phyloP scores from a whole-genome alignment of 2,888 invertebrate genomes.

The Drosophila fulvimacula region DNA sequence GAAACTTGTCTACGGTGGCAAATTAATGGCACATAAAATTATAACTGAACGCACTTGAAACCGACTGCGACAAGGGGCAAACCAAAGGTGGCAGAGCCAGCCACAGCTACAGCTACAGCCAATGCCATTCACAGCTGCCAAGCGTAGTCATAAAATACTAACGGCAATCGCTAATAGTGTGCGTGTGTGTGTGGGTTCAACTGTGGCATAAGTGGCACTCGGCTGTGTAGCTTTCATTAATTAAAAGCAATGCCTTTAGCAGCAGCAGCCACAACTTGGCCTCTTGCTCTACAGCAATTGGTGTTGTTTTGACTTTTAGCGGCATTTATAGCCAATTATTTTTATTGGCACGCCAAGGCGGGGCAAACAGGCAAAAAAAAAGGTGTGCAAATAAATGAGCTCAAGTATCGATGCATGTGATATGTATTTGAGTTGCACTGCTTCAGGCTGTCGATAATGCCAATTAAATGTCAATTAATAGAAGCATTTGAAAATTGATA shows the following conservation, averaged over 20 bases:
- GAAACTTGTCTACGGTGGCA: constrained; percentile 60
- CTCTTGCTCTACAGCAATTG: constrained; percentile 37
- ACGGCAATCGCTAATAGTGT: constrained; percentile 33
- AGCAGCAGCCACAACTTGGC: constrained; percentile 7
- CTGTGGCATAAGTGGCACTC: constrained; percentile 37
- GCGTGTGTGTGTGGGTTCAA: constrained; percentile 14
- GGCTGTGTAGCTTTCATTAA: constrained; percentile 60
- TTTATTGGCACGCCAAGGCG: constrained; percentile 56
- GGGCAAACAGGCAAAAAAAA: neutral
- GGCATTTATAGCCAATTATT: constrained; percentile 79
- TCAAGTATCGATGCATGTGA: constrained; percentile 58
- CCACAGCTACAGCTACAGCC: constrained; percentile 13
- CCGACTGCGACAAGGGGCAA: constrained; percentile 42
- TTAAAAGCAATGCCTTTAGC: constrained; percentile 63
- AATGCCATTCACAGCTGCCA: constrained; percentile 54
- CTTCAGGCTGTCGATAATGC: constrained; percentile 13
- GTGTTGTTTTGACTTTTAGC: constrained; percentile 74
- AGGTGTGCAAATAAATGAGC: constrained; percentile 74
- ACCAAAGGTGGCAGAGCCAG: constrained; percentile 37
- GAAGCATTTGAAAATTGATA: neutral
- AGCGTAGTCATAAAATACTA: constrained; percentile 61
- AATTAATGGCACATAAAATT: constrained; percentile 81
- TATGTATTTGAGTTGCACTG: constrained; percentile 39
- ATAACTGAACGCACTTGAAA: constrained; percentile 74
- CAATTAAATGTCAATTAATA: constrained; percentile 20